These are phyloP conservation scores for Notamacropus eugenii DNA, from an alignment of 2,797 vertebrate genomes.

Conservation along the genomic window DNA sequence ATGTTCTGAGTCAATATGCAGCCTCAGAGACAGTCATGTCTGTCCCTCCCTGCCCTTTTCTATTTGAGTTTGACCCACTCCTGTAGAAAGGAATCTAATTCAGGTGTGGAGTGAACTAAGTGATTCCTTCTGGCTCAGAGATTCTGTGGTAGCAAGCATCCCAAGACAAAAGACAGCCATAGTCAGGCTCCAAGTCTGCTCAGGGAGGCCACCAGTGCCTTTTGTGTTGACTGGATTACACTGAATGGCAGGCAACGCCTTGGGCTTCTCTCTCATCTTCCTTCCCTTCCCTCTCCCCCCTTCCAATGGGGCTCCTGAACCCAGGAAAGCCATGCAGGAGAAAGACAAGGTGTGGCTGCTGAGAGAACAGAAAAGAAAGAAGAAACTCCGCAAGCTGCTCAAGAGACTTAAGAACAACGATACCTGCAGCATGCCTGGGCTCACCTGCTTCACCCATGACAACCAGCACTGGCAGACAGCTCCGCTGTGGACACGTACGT, in stretches of 20 bases:
- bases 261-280: not conserved
- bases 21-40: not conserved
- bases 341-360: slow-evolving; percentile 94
- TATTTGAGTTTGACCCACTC: no score
- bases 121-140: no score
- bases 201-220: not conserved
- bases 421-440: slow-evolving; percentile 98
- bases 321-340: slow-evolving; percentile 90
- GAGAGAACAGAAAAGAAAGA: slow-evolving; percentile 94
- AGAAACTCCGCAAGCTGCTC: slow-evolving; percentile 96
- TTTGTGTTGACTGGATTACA: not conserved
- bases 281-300: not conserved
- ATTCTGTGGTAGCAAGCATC: no score
- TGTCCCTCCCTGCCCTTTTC: no score
- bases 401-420: slow-evolving; percentile 97
- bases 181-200: no score
- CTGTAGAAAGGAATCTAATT: no score
- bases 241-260: not conserved
- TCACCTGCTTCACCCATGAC: slow-evolving; percentile 99
- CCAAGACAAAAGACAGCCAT: no score
- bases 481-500: slow-evolving; percentile 97
- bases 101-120: no score
- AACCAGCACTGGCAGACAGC: slow-evolving; percentile 99
- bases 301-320: not conserved
- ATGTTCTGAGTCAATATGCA: not conserved